These are phyloP conservation scores for Oikopleura albicans DNA, from an alignment of 23 tunicate species.

Conservation along the genomic window DNA sequence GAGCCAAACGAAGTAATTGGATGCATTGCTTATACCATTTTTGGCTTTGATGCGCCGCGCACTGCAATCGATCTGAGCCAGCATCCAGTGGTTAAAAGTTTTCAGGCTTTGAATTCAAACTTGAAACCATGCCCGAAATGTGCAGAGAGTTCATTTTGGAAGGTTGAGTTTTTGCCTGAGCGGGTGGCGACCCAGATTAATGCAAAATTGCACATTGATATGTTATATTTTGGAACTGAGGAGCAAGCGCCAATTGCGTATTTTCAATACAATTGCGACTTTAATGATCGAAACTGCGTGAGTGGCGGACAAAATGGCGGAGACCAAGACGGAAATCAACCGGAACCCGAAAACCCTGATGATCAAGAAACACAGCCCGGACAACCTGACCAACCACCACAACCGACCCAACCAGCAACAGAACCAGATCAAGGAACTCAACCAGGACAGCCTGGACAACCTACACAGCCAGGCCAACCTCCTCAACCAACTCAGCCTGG, in stretches of 20 bases:
- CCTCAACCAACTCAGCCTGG: too few relatives aligned
- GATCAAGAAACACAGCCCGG: too few relatives aligned
- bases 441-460: too few relatives aligned
- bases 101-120: background rate
- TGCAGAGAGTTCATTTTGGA: background rate
- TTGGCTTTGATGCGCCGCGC: constrained; percentile 3
- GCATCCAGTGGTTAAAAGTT: background rate
- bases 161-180: background rate
- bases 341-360: too few relatives aligned
- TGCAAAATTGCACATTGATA: background rate
- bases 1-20: background rate
- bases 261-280: background rate
- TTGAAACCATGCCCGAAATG: background rate
- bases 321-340: too few relatives aligned
- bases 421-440: too few relatives aligned
- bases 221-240: background rate
- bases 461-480: too few relatives aligned
- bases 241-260: background rate
- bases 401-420: too few relatives aligned
- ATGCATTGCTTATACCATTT: background rate
- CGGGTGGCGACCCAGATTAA: background rate
- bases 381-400: too few relatives aligned
- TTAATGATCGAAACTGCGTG: background rate
- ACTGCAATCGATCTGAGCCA: background rate
- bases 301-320: too few relatives aligned